phyloP scores from a whole-genome alignment of 2,888 invertebrate species.

The Eristalis arbustorum region DNA sequence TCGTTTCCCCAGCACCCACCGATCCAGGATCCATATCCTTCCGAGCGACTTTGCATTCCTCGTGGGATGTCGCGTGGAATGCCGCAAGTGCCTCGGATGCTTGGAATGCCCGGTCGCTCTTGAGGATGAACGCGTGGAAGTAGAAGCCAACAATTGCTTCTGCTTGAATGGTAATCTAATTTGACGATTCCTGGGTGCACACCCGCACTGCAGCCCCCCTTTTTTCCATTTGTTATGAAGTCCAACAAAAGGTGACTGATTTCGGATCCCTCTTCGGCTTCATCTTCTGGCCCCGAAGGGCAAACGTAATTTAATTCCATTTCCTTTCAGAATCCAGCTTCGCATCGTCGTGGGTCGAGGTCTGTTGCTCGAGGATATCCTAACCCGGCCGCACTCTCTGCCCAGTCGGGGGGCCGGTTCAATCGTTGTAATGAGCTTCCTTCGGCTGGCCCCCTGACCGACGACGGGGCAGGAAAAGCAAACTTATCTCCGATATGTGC shows the following conservation, averaged over 20 bases:
- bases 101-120: background rate
- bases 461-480: constrained; percentile 15
- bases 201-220: background rate
- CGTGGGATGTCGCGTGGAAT: background rate
- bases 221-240: constrained; percentile 28
- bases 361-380: constrained; percentile 46
- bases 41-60: background rate
- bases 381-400: constrained; percentile 25
- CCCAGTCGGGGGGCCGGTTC: background rate
- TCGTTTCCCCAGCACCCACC: constrained; percentile 25
- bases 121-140: background rate
- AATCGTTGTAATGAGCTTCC: constrained; percentile 14
- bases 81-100: background rate
- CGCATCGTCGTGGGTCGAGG: background rate
- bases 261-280: constrained; percentile 2
- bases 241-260: constrained; percentile 60
- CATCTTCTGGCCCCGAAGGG: background rate
- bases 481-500: constrained; percentile 65
- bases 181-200: constrained; percentile 46
- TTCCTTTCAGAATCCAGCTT: constrained; percentile 29
- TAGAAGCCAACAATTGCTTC: constrained; percentile 54
- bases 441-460: background rate
- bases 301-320: constrained; percentile 64
- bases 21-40: background rate
- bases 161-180: constrained; percentile 56